Conservation (phyloP, 2,888 invertebrate species). For the Germaria angustata region DNA sequence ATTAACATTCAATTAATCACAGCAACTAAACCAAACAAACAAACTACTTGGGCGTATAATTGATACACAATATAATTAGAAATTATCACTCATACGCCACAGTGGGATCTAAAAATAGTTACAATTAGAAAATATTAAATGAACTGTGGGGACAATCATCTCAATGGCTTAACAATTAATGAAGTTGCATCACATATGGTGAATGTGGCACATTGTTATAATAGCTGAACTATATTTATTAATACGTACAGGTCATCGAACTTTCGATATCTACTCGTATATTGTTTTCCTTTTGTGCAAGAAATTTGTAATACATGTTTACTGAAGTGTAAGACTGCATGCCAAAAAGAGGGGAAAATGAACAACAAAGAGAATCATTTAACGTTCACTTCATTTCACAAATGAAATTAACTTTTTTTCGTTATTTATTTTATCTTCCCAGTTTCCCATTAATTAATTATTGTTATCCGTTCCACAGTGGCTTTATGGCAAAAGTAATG, state of each 20-base stretch:
- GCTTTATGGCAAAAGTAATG: too few relatives aligned
- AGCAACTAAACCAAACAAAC: too few relatives aligned
- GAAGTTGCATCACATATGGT: neutral
- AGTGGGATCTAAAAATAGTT: neutral
- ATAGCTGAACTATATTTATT: neutral
- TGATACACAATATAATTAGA: neutral
- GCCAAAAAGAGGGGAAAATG: conserved; percentile 6
- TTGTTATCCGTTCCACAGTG: too few relatives aligned
- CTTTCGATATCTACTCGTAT: neutral
- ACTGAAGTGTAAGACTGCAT: conserved; percentile 41
- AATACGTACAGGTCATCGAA: conserved; percentile 19
- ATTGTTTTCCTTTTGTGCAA: neutral
- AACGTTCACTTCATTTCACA: conserved; percentile 37
- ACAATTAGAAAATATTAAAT: too few relatives aligned
- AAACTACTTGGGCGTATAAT: neutral
- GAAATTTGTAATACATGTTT: conserved; percentile 17
- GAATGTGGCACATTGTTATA: neutral
- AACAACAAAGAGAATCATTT: conserved; percentile 37
- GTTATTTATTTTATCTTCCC: neutral
- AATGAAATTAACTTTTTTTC: conserved; percentile 24
- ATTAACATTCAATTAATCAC: too few relatives aligned
- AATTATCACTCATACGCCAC: conserved; percentile 25
- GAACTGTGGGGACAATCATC: neutral
- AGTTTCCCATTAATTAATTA: neutral
- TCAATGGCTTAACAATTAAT: neutral